Conservation (phyloP, 2,888 invertebrate genomes). For the Parochlus steinenii region DNA sequence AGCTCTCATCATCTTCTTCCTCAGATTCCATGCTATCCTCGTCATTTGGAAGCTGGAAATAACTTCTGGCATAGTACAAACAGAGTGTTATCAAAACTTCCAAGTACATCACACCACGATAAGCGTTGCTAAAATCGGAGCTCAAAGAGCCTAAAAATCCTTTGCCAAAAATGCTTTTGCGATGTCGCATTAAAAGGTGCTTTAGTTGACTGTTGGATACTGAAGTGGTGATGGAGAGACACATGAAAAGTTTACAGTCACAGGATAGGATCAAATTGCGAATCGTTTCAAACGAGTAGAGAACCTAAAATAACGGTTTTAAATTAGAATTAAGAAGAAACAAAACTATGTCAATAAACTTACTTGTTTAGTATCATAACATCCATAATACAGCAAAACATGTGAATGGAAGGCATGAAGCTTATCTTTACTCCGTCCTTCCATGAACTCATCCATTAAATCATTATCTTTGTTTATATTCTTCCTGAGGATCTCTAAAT, state of each 20-base stretch:
- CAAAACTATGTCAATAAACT: too few relatives aligned
- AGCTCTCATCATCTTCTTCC: conserved; percentile 19
- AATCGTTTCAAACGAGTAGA: conserved; percentile 59
- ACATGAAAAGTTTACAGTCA: conserved; percentile 55
- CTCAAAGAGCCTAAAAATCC: conserved; percentile 44
- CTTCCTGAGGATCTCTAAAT: conserved; percentile 28
- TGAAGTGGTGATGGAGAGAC: conserved; percentile 58
- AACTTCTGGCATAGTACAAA: conserved; percentile 65
- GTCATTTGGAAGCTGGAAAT: conserved; percentile 27
- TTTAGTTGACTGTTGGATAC: conserved; percentile 35
- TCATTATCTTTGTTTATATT: conserved; percentile 18
- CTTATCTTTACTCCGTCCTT: conserved; percentile 16
- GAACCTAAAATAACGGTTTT: too few relatives aligned
- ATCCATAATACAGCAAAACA: conserved; percentile 62
- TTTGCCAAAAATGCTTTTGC: conserved; percentile 59
- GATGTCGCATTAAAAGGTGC: conserved; percentile 49
- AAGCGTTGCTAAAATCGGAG: conserved; percentile 48
- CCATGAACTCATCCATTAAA: conserved; percentile 7
- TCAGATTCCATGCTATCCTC: conserved; percentile 19
- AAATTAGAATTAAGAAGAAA: too few relatives aligned
- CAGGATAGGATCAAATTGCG: conserved; percentile 47
- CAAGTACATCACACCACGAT: conserved; percentile 62
- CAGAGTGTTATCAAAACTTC: conserved; percentile 61
- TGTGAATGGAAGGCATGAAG: conserved; percentile 69
- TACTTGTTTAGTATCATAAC: conserved; percentile 55